Evolutionary conservation across 2,888 invertebrate genomes (phyloP).

Genomic region (Priocnemis perturbator): DNA sequence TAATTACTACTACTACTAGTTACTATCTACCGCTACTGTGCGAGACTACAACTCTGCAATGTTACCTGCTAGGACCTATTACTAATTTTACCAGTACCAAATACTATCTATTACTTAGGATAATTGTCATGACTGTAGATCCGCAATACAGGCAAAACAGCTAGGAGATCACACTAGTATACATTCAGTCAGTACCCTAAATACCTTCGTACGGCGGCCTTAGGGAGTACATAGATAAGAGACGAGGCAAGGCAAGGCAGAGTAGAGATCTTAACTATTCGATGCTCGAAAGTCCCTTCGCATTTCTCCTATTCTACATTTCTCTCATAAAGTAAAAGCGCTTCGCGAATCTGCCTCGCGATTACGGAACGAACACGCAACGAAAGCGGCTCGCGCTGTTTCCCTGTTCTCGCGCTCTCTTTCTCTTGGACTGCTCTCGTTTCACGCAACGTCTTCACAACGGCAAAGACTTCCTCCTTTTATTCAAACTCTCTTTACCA

Average conservation of each 20-base stretch:
- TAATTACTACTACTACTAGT: slow-evolving; percentile 36
- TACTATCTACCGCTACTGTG: slow-evolving; percentile 45
- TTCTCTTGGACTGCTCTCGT: slow-evolving; percentile 14
- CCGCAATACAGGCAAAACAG: slow-evolving; percentile 72
- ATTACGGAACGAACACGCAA: slow-evolving; percentile 18
- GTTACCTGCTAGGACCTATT: slow-evolving; percentile 69
- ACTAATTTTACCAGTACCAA: slow-evolving; percentile 66
- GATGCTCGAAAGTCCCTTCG: neutral
- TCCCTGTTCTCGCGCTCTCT: slow-evolving; percentile 8
- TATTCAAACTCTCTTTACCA: slow-evolving; percentile 24
- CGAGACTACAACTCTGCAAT: slow-evolving; percentile 66
- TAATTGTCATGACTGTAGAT: slow-evolving; percentile 74
- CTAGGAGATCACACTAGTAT: slow-evolving; percentile 73
- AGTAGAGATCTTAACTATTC: slow-evolving; percentile 14
- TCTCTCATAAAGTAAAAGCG: too few species aligned
- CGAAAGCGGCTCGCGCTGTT: slow-evolving; percentile 24
- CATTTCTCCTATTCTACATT: neutral
- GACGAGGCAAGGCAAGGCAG: slow-evolving; percentile 45
- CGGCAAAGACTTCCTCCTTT: slow-evolving; percentile 2
- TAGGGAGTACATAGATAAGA: slow-evolving; percentile 75
- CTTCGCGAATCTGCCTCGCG: slow-evolving; percentile 8
- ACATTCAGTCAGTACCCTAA: slow-evolving; percentile 74
- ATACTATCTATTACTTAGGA: slow-evolving; percentile 71
- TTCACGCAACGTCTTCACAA: neutral
- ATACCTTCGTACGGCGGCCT: slow-evolving; percentile 72